Evolutionary conservation across 2,113 vertebrate species (phyloP).

Genomic region (Maccullochella peelii): DNA sequence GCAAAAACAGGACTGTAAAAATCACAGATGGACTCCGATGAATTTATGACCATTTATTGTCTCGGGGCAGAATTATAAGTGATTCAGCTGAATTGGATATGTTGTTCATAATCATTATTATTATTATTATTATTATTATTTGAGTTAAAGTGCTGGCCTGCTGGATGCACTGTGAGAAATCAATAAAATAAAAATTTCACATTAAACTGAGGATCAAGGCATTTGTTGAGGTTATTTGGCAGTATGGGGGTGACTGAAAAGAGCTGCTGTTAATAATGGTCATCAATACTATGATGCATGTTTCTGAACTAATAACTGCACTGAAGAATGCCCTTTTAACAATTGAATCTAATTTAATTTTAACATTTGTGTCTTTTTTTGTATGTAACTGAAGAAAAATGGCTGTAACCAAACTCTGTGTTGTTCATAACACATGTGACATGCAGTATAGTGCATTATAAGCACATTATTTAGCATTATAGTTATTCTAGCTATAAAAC

Average conservation of each 20-base stretch:
- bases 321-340: background rate
- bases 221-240: background rate
- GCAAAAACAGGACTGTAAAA: slow-evolving; percentile 3
- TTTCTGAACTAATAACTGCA: background rate
- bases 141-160: slow-evolving; percentile 5
- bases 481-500: background rate
- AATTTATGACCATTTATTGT: background rate
- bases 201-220: background rate
- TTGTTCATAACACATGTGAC: background rate
- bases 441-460: background rate
- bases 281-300: background rate
- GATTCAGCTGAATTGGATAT: slow-evolving; percentile 11
- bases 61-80: background rate
- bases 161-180: slow-evolving; percentile 21
- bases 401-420: background rate
- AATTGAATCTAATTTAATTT: no score
- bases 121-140: slow-evolving; percentile 1
- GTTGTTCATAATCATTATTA: slow-evolving; percentile 7
- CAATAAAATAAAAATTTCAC: slow-evolving; percentile 3
- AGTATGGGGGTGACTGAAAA: background rate
- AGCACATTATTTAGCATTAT: background rate
- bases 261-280: background rate
- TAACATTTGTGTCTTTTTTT: background rate
- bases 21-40: slow-evolving; percentile 9
- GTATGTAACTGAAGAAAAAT: background rate